phyloP scores from a whole-genome alignment of 2,797 vertebrate genomes.

The Cossypha niveicapilla region DNA sequence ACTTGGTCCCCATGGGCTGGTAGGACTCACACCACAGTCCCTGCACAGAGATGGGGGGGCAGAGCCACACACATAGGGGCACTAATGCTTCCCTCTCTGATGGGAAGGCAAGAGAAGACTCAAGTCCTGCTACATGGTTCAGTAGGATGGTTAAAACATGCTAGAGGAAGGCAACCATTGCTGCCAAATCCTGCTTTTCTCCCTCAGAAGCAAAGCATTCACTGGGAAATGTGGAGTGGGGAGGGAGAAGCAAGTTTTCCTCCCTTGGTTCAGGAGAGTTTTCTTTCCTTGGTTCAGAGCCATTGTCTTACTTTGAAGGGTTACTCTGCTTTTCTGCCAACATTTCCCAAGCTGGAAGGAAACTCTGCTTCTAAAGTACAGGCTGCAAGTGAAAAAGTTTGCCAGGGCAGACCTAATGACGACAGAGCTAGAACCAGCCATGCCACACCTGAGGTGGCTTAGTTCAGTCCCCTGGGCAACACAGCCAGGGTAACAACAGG shows the following conservation, averaged over 20 bases:
- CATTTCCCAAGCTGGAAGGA: not conserved
- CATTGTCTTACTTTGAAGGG: not conserved
- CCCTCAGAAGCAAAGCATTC: not conserved
- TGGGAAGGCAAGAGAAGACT: not conserved
- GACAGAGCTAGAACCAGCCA: not conserved
- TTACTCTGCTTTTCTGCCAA: not conserved
- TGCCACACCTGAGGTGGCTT: not conserved
- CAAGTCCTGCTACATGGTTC: fast-evolving
- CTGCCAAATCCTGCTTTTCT: not conserved
- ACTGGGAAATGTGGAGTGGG: not conserved
- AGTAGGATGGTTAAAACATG: not conserved
- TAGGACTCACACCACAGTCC: not conserved
- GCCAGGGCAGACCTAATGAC: not conserved
- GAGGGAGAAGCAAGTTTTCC: not conserved
- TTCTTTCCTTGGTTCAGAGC: not conserved
- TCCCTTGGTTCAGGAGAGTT: not conserved
- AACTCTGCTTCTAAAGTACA: not conserved
- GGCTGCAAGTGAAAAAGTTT: not conserved
- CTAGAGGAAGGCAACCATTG: not conserved
- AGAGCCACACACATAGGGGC: fast-evolving
- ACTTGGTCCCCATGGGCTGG: not conserved
- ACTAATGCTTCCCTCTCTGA: not conserved
- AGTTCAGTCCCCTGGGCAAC: not conserved
- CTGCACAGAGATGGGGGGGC: not conserved
- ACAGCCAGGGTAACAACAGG: not conserved